Conservation (phyloP, 2,888 invertebrate species). For the Caenorhabditis afra region DNA sequence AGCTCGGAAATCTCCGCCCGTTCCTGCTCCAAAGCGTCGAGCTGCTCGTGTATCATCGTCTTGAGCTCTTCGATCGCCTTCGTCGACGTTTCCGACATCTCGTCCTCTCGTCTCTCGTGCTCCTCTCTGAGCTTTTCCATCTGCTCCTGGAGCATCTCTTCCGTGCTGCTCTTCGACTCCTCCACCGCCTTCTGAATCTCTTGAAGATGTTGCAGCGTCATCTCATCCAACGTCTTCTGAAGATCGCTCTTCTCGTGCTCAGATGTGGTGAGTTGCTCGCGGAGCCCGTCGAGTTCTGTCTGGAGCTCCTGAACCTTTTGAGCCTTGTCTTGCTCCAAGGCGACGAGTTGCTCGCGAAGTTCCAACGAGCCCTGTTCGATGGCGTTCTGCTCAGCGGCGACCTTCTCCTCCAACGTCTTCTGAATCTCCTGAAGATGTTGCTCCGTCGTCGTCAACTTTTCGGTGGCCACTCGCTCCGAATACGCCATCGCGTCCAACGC, state of each 20-base stretch:
- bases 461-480: neutral
- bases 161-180: neutral
- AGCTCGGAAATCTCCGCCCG: slow-evolving; percentile 1
- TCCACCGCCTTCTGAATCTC: too few relatives aligned
- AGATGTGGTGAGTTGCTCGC: too few relatives aligned
- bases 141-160: neutral
- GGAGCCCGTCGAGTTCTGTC: neutral
- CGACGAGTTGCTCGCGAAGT: neutral
- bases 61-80: neutral
- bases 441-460: too few relatives aligned
- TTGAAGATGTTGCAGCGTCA: too few relatives aligned
- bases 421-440: too few relatives aligned
- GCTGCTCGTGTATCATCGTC: neutral
- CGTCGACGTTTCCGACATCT: neutral
- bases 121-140: neutral
- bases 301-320: slow-evolving; percentile 1
- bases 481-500: neutral
- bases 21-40: neutral
- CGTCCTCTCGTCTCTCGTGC: neutral
- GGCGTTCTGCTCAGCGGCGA: neutral
- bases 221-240: slow-evolving; percentile 4
- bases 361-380: neutral
- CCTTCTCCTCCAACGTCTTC: neutral
- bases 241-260: neutral
- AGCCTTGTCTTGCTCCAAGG: too few relatives aligned